Evolutionary conservation across 2,888 invertebrate species (phyloP).

Genomic region (Tetramorium bicarinatum): DNA sequence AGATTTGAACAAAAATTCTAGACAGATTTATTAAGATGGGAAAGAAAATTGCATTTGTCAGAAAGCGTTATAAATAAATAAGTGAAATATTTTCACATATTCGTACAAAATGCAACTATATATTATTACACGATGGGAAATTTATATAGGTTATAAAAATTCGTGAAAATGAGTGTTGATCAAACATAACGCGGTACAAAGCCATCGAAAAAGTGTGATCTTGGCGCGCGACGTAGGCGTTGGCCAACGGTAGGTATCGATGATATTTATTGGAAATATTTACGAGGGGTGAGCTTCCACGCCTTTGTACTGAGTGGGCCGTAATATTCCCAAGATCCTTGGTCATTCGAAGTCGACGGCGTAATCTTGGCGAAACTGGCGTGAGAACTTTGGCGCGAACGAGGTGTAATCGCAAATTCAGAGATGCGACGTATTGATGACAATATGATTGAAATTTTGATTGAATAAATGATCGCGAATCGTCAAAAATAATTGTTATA

Average conservation of each 20-base stretch:
- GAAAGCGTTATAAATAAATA: background rate
- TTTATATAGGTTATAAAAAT: conserved; percentile 5
- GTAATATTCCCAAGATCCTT: conserved; percentile 66
- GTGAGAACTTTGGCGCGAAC: conserved; percentile 64
- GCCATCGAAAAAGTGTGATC: conserved; percentile 44
- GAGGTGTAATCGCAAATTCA: conserved; percentile 15
- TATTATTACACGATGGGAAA: background rate
- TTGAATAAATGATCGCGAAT: background rate
- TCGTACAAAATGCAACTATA: background rate
- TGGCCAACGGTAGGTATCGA: conserved; percentile 73
- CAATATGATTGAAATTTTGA: background rate
- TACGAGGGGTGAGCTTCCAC: conserved; percentile 75
- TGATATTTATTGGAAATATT: conserved; percentile 78
- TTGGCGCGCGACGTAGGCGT: conserved; percentile 76
- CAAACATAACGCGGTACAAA: conserved; percentile 31
- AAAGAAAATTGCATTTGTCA: background rate
- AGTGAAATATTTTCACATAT: background rate
- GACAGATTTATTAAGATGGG: background rate
- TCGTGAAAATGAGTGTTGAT: conserved; percentile 43
- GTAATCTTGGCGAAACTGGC: conserved; percentile 66
- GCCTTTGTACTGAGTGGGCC: conserved; percentile 71
- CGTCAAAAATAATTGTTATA: background rate
- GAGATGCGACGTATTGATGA: background rate
- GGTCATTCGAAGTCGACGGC: conserved; percentile 61
- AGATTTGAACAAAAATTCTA: background rate